Conservation (phyloP, 2,888 invertebrate species). For the Pachydiplax longipennis region DNA sequence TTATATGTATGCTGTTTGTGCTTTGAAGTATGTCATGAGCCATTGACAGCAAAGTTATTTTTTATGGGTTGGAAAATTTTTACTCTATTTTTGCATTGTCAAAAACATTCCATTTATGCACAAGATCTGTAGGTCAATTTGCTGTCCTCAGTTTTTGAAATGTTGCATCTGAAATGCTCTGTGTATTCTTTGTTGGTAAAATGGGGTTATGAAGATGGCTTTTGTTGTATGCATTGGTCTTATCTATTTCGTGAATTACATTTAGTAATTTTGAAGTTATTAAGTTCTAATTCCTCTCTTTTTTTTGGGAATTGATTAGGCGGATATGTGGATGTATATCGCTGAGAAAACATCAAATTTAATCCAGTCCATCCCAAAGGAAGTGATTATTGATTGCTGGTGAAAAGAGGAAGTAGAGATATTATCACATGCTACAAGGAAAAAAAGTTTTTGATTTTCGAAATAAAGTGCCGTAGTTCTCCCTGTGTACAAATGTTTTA, state of each 20-base stretch:
- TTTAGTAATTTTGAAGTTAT: background rate
- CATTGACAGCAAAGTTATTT: background rate
- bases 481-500: background rate
- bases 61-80: background rate
- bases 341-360: background rate
- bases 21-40: background rate
- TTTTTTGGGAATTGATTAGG: background rate
- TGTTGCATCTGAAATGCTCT: background rate
- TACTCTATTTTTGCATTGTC: background rate
- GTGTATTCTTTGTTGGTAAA: background rate
- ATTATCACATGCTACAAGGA: background rate
- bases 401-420: background rate
- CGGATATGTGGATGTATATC: slow-evolving; percentile 21
- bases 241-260: background rate
- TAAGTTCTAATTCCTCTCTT: background rate
- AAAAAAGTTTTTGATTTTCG: too few relatives aligned
- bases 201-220: background rate
- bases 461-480: background rate
- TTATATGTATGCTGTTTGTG: background rate
- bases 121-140: background rate
- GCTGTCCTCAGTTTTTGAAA: background rate
- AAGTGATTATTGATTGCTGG: background rate
- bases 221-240: background rate
- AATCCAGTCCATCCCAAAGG: background rate
- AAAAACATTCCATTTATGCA: background rate